Evolutionary conservation across 2,113 vertebrate species (phyloP), one percentile per base, ranked within the genome.

Genomic region (Neolamprologus sp.): DNA sequence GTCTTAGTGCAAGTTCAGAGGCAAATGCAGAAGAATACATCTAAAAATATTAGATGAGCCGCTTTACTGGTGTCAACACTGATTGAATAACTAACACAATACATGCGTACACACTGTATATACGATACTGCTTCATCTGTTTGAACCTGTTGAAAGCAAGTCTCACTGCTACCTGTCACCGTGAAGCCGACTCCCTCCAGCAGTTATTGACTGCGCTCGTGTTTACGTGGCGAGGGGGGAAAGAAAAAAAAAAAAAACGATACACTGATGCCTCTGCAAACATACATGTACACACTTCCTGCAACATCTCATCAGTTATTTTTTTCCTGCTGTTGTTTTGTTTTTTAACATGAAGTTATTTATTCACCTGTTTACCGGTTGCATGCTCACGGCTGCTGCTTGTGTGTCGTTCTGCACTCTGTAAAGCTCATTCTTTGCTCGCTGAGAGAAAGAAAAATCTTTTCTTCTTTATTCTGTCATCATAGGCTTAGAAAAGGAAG

Each of bases 1-100:
- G 88, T 90, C 53, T 94, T 84, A 92, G 87, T 28, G 10, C 87
- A 85, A 88, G 91, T 73, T 81, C 86, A 78, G 80, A 91, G 87
- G 93, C 51, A 84, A 45, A 78, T 49, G 16, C 45, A 75, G 71
- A 28, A 49, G 71, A 31, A 49, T 75, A 37, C 19, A 68, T 68
- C 40, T 19, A 78, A 63, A 65, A 37, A 82, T 83, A 73, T 57
- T 57, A 28, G 33, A n/a, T 35, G 21, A 17, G 51, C 6, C 4
- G 37, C 45, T 78, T 78, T n/a, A 6, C 42, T 78, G 23, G 71
- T 28, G 28, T 33, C 71, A 42, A 13, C 31, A 60, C 16, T 12
- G 23, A 73, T 28, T 73, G 40, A 73, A 23, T 53, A 75, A 60
- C 47, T 73, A 40, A 21, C 23, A 49, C 42, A 28, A 49, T 31